Conservation (phyloP, 2,113 vertebrate genomes). For the Cottus gobio region DNA sequence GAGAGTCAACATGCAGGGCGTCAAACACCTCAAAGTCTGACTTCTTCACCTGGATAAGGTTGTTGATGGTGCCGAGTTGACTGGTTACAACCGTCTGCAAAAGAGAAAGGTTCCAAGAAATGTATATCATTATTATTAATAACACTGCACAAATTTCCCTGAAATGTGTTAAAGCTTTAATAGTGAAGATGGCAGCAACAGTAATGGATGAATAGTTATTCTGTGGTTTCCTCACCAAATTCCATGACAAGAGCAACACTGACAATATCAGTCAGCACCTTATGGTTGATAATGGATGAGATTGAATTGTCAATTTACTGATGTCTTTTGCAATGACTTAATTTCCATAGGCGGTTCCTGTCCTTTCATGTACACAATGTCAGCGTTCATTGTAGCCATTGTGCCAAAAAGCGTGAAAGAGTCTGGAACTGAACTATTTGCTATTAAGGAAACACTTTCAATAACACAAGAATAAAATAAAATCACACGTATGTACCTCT, state of each 20-base stretch:
- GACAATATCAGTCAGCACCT: background rate
- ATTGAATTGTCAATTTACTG: background rate
- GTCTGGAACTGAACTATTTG: background rate
- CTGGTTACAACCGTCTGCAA: constrained; percentile 94
- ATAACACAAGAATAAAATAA: background rate
- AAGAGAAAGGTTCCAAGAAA: constrained; percentile 11
- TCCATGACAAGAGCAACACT: background rate
- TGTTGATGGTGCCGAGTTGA: constrained; percentile 97
- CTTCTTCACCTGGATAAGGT: constrained; percentile 96
- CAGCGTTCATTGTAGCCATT: background rate
- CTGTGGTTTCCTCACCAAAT: background rate
- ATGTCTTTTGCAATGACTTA: background rate
- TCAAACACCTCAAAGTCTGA: constrained; percentile 99
- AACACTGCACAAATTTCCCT: background rate
- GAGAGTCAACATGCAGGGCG: constrained; percentile 94
- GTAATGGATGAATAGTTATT: background rate
- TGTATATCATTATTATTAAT: background rate
- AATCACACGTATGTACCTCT: constrained; percentile 86
- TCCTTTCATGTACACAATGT: background rate
- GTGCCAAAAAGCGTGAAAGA: background rate
- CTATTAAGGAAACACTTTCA: background rate
- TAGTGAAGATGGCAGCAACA: background rate
- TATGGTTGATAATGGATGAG: background rate
- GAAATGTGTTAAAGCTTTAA: background rate
- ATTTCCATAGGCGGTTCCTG: too few relatives aligned